Evolutionary conservation across 2,113 vertebrate species (phyloP).

Genomic region (Clarias batrachus): DNA sequence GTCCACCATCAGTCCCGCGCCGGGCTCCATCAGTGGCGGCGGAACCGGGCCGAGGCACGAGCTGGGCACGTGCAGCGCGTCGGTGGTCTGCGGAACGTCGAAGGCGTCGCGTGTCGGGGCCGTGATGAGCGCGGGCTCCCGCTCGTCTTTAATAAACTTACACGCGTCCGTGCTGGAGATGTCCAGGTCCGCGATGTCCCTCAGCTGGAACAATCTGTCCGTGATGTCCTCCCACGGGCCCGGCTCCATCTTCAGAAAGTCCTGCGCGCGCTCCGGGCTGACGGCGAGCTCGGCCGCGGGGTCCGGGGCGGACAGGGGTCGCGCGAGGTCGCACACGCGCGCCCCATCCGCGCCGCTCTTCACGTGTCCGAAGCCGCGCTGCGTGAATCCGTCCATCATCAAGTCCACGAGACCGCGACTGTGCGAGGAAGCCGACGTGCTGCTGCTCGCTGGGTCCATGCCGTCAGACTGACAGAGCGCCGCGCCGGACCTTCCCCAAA

Average conservation of each 20-base stretch:
- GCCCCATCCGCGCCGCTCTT: slow-evolving; percentile 38
- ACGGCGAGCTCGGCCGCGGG: slow-evolving; percentile 47
- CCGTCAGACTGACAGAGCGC: neutral
- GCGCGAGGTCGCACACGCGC: slow-evolving; percentile 47
- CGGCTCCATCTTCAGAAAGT: slow-evolving; percentile 57
- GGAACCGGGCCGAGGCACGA: neutral
- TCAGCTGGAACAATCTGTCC: slow-evolving; percentile 45
- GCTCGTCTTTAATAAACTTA: slow-evolving; percentile 71
- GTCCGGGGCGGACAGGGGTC: slow-evolving; percentile 47
- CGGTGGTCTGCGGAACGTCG: slow-evolving; percentile 48
- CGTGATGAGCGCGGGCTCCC: slow-evolving; percentile 63
- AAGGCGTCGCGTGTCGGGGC: slow-evolving; percentile 54
- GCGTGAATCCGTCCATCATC: slow-evolving; percentile 47
- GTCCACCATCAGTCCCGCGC: slow-evolving; percentile 58
- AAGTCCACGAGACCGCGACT: slow-evolving; percentile 42
- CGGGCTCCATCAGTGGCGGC: neutral
- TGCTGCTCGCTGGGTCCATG: slow-evolving; percentile 50
- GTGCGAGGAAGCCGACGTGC: slow-evolving; percentile 51
- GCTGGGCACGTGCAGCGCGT: slow-evolving; percentile 40
- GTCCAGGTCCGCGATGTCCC: slow-evolving; percentile 41
- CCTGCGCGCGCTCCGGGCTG: slow-evolving; percentile 49
- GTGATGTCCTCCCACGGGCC: slow-evolving; percentile 58
- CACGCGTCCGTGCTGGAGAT: slow-evolving; percentile 33
- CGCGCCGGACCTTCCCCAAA: slow-evolving; percentile 41
- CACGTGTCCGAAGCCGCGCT: slow-evolving; percentile 40